phyloP scores from a whole-genome alignment of 2,797 vertebrate species.

The Nyctalus aviator region DNA sequence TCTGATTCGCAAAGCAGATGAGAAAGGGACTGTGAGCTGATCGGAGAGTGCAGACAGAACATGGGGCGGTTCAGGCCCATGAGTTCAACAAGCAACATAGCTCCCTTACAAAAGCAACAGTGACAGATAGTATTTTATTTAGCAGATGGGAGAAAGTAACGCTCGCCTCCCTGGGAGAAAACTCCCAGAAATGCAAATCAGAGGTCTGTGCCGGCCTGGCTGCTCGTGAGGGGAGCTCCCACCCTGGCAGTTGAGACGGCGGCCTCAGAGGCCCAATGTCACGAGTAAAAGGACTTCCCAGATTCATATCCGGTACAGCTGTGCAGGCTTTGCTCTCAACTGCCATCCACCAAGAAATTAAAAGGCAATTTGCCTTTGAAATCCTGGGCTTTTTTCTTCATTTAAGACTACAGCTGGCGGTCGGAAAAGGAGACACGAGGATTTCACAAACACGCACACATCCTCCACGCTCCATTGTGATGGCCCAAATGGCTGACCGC shows the following conservation, averaged over 20 bases:
- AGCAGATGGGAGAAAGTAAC: background rate
- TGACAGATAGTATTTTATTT: slow-evolving; percentile 1
- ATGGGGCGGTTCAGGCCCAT: background rate
- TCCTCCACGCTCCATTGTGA: background rate
- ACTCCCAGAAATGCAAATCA: background rate
- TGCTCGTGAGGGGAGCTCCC: background rate
- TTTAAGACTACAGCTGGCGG: slow-evolving; percentile 56
- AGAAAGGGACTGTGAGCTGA: background rate
- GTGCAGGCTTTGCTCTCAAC: background rate
- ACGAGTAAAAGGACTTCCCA: background rate
- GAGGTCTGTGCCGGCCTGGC: background rate
- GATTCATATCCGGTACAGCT: slow-evolving; percentile 46
- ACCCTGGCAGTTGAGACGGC: fast-evolving
- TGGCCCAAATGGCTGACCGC: background rate
- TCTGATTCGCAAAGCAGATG: fast-evolving
- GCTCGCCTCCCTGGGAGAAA: background rate
- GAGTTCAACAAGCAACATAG: background rate
- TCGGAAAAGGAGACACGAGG: slow-evolving; percentile 40
- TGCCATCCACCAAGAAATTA: slow-evolving; percentile 13
- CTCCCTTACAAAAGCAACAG: background rate
- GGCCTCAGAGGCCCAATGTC: background rate
- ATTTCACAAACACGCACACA: background rate
- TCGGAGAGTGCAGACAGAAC: background rate
- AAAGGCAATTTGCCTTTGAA: slow-evolving; percentile 70
- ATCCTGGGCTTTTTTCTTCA: background rate